Percentiles rank a stretch among this genome's conserved stretches.
phyloP scores from a whole-genome alignment of 2,888 invertebrate species.

The Amiota minor region DNA sequence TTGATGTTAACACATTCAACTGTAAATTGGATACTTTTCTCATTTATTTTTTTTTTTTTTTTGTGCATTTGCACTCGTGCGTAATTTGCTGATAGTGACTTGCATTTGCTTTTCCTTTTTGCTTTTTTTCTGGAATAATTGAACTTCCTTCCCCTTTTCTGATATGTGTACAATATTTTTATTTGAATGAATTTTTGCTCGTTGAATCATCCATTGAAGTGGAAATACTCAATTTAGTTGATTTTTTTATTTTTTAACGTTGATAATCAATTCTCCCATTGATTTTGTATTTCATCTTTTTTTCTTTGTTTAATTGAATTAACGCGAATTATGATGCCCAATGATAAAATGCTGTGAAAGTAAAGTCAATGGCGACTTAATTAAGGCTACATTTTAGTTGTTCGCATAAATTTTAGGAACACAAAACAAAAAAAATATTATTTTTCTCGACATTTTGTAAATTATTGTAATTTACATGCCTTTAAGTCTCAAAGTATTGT shows the following conservation, averaged over 20 bases:
- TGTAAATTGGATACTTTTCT: not conserved
- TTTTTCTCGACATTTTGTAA: not conserved
- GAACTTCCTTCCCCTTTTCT: not conserved
- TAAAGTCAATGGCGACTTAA: not conserved
- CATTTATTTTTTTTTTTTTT: not conserved
- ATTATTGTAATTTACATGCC: not conserved
- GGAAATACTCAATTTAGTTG: not conserved
- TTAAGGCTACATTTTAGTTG: not conserved
- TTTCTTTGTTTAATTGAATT: not conserved
- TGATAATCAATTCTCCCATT: not conserved
- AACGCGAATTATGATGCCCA: not conserved
- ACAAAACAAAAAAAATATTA: too few relatives aligned
- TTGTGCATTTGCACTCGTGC: constrained; percentile 13
- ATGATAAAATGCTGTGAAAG: not conserved
- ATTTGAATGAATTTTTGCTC: not conserved
- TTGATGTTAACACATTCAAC: not conserved
- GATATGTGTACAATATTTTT: constrained; percentile 3
- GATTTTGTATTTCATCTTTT: not conserved
- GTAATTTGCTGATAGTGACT: constrained; percentile 6
- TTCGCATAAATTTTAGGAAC: too few relatives aligned
- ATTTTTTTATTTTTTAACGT: not conserved
- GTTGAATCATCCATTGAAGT: constrained; percentile 6
- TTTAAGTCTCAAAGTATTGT: not conserved
- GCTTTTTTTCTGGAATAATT: not conserved
- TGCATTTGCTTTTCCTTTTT: not conserved